Base-by-base conservation (phyloP, 1,140 invertebrate genomes). In the Rhagoletis zephyria region DNA sequence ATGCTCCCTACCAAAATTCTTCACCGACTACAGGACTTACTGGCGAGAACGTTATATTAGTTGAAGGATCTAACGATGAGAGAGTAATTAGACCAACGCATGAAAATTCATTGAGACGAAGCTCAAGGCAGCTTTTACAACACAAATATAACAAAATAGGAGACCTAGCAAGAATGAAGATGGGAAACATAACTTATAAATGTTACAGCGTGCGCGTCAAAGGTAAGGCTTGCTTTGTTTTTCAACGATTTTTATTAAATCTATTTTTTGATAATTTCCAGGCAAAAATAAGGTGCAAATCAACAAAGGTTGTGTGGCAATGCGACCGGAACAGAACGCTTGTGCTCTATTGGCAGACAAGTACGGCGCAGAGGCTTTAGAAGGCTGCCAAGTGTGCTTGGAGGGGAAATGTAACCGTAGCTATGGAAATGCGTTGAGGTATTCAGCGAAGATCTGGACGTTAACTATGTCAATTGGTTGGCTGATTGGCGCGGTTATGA, bases 161-260 rank as follows among this genome's bases (percentile, higher is more conserved):
- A 12, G 1, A 56, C 6, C n/a, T 4, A 7, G 48, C 45, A 3
- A 16, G n/a, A 51, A 5, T 51, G 74, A 51, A 81, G 16, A 7
- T n/a, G 45, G 45, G 42, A 1, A 81, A 81, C 48, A 81, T 81
- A 56, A 81, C 74, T n/a, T 81, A 81, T 14, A 81, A 59, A 56
- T 81, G 74, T 19, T 81, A 81, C n/a, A 81, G 40, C 0, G 74
- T 81, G 48, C 74, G 48, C 6, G 74, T 81, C 42, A 81, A 81
- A 81, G 74, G 74, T 81, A 56, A 81, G 48, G 9, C 42, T 12
- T 10, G 9, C 51, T 56, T 3, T 63, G 12, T 14, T 10, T 14
- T 16, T 63, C n/a, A 6, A 67, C 2, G 40, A 7, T 30, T 67
- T 5, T 6, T 4, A 67, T 45, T 48, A 16, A 5, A n/a, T 16